Percentiles rank a stretch among this genome's conserved stretches.
Conservation (phyloP, 2,113 vertebrate species). For the Pogona vitticeps region DNA sequence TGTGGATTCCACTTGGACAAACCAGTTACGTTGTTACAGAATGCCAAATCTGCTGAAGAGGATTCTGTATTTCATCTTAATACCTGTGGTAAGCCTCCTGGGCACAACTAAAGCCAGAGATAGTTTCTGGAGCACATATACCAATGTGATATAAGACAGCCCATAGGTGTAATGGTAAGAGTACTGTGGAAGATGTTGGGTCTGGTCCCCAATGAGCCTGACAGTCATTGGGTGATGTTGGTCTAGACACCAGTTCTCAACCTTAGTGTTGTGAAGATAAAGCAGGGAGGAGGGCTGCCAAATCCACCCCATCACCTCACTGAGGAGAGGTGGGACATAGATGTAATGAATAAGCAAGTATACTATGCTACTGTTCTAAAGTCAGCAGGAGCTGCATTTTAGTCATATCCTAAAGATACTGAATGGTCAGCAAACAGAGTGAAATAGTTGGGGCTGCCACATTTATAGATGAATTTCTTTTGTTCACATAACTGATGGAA, state of each 20-base stretch:
- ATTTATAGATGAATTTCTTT: not conserved
- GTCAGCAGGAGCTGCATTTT: not conserved
- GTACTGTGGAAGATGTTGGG: too few relatives aligned
- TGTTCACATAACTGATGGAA: not conserved
- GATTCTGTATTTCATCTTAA: constrained; percentile 75
- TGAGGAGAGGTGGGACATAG: too few relatives aligned
- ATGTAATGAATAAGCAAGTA: too few relatives aligned
- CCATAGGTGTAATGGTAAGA: too few relatives aligned
- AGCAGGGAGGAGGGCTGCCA: too few relatives aligned
- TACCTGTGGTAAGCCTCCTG: constrained; percentile 79
- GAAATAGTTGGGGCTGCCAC: not conserved
- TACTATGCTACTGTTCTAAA: not conserved
- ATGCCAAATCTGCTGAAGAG: constrained; percentile 79
- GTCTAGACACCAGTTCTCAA: too few relatives aligned
- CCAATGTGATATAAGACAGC: too few relatives aligned
- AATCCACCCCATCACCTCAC: too few relatives aligned
- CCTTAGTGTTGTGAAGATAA: too few relatives aligned
- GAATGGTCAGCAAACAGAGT: not conserved
- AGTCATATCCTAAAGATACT: not conserved
- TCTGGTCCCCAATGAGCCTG: too few relatives aligned
- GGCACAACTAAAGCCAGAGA: not conserved
- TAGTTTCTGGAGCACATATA: not conserved
- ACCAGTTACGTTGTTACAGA: constrained; percentile 59
- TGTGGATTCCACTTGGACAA: constrained; percentile 74
- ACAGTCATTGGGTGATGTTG: too few relatives aligned